Percentiles rank a stretch among this genome's conserved stretches.
phyloP scores from a whole-genome alignment of 2,113 vertebrate genomes.

The Herpailurus yagouaroundi region DNA sequence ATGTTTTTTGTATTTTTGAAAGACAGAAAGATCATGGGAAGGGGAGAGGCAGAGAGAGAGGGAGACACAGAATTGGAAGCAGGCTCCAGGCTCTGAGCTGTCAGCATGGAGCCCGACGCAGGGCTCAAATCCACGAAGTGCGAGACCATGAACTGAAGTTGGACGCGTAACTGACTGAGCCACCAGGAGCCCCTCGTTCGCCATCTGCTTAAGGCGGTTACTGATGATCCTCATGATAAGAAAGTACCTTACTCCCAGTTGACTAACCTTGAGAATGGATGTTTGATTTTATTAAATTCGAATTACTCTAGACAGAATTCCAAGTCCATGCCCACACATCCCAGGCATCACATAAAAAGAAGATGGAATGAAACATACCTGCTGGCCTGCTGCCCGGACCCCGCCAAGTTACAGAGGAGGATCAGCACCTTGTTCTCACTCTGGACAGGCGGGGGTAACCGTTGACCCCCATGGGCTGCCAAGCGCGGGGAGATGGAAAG shows the following conservation, averaged over 20 bases:
- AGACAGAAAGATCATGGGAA: no score
- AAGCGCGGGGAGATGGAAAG: slow-evolving; percentile 85
- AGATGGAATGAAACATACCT: slow-evolving; percentile 84
- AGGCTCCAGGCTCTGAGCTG: no score
- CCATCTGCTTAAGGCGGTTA: background rate
- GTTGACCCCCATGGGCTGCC: slow-evolving; percentile 80
- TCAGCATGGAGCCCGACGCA: no score
- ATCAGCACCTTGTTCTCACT: slow-evolving; percentile 87
- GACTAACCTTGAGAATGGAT: slow-evolving; percentile 16
- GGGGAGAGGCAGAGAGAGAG: no score
- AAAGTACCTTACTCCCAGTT: background rate
- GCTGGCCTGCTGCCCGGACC: slow-evolving; percentile 86
- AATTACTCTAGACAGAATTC: slow-evolving; percentile 38
- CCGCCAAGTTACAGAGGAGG: slow-evolving; percentile 92
- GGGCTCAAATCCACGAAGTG: no score
- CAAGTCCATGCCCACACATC: background rate
- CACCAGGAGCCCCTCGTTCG: no score
- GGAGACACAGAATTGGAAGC: no score
- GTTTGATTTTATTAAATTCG: slow-evolving; percentile 13
- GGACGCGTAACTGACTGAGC: no score
- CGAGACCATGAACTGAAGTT: no score
- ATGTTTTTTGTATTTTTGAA: no score
- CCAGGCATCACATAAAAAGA: background rate
- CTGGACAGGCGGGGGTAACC: slow-evolving; percentile 85
- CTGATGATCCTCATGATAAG: background rate